Evolutionary conservation across 2,113 vertebrate genomes (phyloP), one percentile per base, ranked within the genome.

Genomic region (Pangasianodon hypophthalmus): DNA sequence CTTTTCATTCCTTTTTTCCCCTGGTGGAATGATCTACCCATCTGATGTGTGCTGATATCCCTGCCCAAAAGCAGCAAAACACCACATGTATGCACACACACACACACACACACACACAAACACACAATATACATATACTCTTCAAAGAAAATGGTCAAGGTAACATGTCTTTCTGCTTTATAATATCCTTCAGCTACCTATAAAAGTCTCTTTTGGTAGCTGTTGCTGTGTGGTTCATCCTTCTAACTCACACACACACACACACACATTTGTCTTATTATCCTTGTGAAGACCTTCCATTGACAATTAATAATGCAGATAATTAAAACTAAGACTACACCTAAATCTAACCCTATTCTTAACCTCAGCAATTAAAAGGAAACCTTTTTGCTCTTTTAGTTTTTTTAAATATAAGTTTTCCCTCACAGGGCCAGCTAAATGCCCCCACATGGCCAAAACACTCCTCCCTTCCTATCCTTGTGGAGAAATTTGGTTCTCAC

Each of bases 51-150:
- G 29, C 29, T 85, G 60, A 67, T 67, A 26, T 56, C 62, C 26
- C 84, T 85, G 64, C 46, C 85, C 85, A 71, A 46, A 67, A 32
- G 52, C 48, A 86, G n/a, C 52, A 83, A 83, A 71, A 71, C 67
- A 84, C 82, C 52, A 56, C 50, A 7, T 56, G n/a, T 82, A 82
- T 21, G 52, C 1, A 82, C 50, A 80, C 73, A 46, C 18, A 46
- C 41, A 48, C 75, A 77, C 41, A 44, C 37, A 75, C 37, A 75
- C 37, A 73, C 71, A 73, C 71, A 73, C 32, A 41, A 16, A 44
- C 71, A 46, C 41, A 77, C 41, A 54, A 8, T 48, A 8, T 8
- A 75, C 71, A 71, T 48, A 3, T 67, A 6, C 24, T 24, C 60
- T 50, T 50, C 0, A 50, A 50, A 50, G 50, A 56, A 56, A 56